phyloP scores from a whole-genome alignment of 2,888 invertebrate genomes.

The Rhingia campestris region DNA sequence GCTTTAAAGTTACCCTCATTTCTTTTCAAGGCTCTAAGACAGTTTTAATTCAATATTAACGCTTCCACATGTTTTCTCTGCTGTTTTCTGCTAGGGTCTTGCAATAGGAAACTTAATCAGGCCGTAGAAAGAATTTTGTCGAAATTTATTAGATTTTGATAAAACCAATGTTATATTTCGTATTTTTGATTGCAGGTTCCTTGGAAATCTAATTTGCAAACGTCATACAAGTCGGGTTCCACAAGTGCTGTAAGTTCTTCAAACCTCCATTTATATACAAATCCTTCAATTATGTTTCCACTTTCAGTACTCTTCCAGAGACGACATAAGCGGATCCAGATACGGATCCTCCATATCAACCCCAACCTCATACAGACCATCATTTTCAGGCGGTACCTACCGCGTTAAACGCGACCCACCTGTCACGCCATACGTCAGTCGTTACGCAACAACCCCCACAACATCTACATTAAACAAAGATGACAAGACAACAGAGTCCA shows the following conservation, averaged over 20 bases:
- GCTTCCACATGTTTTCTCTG: no score
- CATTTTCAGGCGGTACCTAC: constrained; percentile 82
- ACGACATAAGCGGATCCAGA: constrained; percentile 78
- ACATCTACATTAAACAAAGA: constrained; percentile 72
- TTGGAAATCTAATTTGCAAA: constrained; percentile 81
- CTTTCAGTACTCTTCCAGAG: constrained; percentile 80
- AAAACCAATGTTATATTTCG: no score
- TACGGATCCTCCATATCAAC: constrained; percentile 80
- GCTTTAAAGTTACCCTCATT: no score
- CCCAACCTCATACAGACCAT: constrained; percentile 82
- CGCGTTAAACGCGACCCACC: constrained; percentile 80
- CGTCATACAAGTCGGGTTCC: constrained; percentile 80
- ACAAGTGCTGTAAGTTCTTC: constrained; percentile 78
- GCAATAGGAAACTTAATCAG: no score
- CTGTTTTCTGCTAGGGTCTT: no score
- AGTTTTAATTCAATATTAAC: no score
- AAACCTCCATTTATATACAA: not conserved
- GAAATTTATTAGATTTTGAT: no score
- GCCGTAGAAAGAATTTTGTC: no score
- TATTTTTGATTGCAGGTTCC: constrained; percentile 77
- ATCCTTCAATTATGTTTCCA: constrained; percentile 29
- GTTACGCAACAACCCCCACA: constrained; percentile 76
- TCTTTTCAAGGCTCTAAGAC: no score
- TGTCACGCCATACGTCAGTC: constrained; percentile 79
- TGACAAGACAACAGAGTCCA: constrained; percentile 74